phyloP scores from a whole-genome alignment of 2,888 invertebrate species.

The Chrysomela aeneicollis region DNA sequence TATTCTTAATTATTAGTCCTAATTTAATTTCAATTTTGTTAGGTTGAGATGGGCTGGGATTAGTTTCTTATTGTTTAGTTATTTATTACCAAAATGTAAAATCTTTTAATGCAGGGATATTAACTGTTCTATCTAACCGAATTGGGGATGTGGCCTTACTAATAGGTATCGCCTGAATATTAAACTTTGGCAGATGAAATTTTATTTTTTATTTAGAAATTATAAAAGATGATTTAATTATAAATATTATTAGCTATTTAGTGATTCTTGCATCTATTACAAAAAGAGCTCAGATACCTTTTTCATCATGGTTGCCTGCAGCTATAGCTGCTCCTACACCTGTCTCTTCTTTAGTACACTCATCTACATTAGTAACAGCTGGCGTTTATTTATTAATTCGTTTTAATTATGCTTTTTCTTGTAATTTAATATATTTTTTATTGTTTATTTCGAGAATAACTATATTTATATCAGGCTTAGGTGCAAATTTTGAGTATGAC shows the following conservation, averaged over 20 bases:
- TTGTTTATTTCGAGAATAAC: slow-evolving; percentile 68
- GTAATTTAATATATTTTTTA: slow-evolving; percentile 62
- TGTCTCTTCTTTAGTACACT: slow-evolving; percentile 27
- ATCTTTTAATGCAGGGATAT: slow-evolving; percentile 74
- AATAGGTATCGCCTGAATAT: slow-evolving; percentile 53
- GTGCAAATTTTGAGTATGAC: slow-evolving; percentile 74
- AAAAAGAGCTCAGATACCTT: slow-evolving; percentile 83
- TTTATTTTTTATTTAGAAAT: slow-evolving; percentile 28
- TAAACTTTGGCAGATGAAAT: slow-evolving; percentile 33
- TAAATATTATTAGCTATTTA: slow-evolving; percentile 24
- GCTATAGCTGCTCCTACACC: slow-evolving; percentile 30
- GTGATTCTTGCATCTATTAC: slow-evolving; percentile 68
- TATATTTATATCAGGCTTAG: slow-evolving; percentile 70
- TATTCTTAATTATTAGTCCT: slow-evolving; percentile 46
- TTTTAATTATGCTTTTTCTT: slow-evolving; percentile 65
- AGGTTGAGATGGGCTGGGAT: slow-evolving; percentile 77
- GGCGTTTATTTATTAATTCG: slow-evolving; percentile 66
- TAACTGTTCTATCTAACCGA: slow-evolving; percentile 77
- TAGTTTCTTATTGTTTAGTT: slow-evolving; percentile 77
- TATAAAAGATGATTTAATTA: slow-evolving; percentile 20
- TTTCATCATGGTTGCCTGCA: slow-evolving; percentile 67
- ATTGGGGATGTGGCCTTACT: slow-evolving; percentile 76
- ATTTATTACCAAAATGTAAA: slow-evolving; percentile 75
- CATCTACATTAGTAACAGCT: slow-evolving; percentile 62
- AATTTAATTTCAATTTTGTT: slow-evolving; percentile 53